phyloP scores from a whole-genome alignment of 2,113 vertebrate genomes.

The Bostrychus sinensis region DNA sequence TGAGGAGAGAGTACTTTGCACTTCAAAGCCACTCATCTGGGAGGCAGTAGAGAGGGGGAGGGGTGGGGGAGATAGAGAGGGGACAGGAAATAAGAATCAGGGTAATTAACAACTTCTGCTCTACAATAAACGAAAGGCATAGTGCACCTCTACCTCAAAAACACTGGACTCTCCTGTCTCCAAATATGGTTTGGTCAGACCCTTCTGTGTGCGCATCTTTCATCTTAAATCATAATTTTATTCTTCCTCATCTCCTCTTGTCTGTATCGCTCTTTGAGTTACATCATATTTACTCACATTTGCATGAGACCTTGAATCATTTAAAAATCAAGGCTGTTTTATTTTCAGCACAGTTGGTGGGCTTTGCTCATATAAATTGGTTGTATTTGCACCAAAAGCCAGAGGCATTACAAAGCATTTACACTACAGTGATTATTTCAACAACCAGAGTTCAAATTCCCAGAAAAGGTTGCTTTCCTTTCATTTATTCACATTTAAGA shows the following conservation, averaged over 20 bases:
- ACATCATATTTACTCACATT: conserved; percentile 32
- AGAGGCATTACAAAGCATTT: conserved; percentile 6
- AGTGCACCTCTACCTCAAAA: conserved; percentile 68
- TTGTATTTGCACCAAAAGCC: background rate
- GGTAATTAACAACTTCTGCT: conserved; percentile 90
- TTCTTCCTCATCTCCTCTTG: conserved; percentile 10
- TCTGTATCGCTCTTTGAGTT: conserved; percentile 2
- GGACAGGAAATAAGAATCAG: conserved; percentile 87
- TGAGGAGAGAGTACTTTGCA: conserved; percentile 87
- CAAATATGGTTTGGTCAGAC: conserved; percentile 49
- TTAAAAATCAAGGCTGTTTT: conserved; percentile 5
- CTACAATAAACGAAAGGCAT: conserved; percentile 81
- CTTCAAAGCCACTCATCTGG: conserved; percentile 89
- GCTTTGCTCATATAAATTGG: background rate
- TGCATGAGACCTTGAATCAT: conserved; percentile 11
- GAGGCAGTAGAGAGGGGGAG: conserved; percentile 81
- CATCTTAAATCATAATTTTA: conserved; percentile 51
- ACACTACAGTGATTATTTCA: background rate
- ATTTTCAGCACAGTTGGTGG: conserved; percentile 1
- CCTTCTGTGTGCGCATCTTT: conserved; percentile 40
- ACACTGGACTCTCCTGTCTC: conserved; percentile 53
- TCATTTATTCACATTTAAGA: background rate
- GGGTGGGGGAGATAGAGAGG: conserved; percentile 66
- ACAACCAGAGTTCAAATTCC: background rate
- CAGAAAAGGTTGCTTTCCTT: background rate